Evolutionary conservation across 2,888 invertebrate genomes (phyloP).

Genomic region (Cepaea hortensis): DNA sequence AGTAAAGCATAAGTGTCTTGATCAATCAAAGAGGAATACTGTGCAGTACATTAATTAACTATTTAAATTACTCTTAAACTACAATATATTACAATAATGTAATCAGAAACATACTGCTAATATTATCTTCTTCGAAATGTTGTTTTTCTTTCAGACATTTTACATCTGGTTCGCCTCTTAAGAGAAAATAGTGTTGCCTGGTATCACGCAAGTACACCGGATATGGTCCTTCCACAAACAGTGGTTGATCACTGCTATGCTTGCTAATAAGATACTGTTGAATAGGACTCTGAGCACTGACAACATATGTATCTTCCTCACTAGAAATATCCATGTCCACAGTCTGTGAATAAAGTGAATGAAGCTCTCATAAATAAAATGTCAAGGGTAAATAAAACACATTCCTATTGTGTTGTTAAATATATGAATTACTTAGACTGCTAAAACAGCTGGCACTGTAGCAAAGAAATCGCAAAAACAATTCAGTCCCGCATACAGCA

Average conservation of each 20-base stretch:
- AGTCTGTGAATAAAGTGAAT: conserved; percentile 78
- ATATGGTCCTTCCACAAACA: conserved; percentile 91
- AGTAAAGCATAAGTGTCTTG: no score
- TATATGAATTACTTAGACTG: no score
- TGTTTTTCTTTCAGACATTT: conserved; percentile 50
- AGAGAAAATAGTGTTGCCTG: conserved; percentile 87
- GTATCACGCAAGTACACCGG: conserved; percentile 85
- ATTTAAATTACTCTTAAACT: no score
- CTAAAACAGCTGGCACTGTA: no score
- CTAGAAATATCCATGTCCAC: conserved; percentile 83
- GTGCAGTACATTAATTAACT: no score
- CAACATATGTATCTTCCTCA: conserved; percentile 94
- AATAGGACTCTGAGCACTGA: conserved; percentile 87
- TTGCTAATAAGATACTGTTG: conserved; percentile 84
- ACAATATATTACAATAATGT: no score
- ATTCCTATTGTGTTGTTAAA: no score
- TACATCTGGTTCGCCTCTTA: conserved; percentile 83
- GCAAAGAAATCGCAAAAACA: no score
- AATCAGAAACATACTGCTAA: conserved; percentile 17
- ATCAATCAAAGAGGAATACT: no score
- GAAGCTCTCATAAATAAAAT: not conserved
- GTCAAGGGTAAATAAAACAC: not conserved
- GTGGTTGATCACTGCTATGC: conserved; percentile 81
- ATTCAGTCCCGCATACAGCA: no score
- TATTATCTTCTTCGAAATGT: conserved; percentile 52